phyloP scores from a whole-genome alignment of 2,113 vertebrate species.

The Oryzias curvinotus region DNA sequence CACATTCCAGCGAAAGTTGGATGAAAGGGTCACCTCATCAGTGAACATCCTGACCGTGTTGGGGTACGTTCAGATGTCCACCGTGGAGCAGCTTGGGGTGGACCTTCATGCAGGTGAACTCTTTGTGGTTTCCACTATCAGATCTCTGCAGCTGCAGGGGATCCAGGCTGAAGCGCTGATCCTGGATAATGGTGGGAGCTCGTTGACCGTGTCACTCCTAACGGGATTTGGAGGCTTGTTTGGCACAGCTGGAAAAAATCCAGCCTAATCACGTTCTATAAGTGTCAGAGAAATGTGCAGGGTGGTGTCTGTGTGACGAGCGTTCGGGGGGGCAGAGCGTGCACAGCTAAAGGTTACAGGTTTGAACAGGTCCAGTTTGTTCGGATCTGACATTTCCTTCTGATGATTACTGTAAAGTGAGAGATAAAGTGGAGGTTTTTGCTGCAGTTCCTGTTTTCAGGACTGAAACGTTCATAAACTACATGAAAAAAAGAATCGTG shows the following conservation, averaged over 20 bases:
- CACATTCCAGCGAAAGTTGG: too few species aligned
- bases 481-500: not conserved
- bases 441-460: conserved; percentile 6
- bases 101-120: too few species aligned
- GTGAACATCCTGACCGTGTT: too few species aligned
- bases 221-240: conserved; percentile 39
- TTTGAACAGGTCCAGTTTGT: conserved; percentile 42
- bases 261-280: conserved; percentile 51
- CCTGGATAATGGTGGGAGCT: conserved; percentile 10
- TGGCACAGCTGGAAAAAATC: conserved; percentile 34
- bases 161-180: not conserved
- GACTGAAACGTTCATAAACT: not conserved
- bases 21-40: too few species aligned
- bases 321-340: conserved; percentile 3
- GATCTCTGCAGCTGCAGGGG: too few species aligned
- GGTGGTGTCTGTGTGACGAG: conserved; percentile 16
- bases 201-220: conserved; percentile 23
- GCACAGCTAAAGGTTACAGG: conserved; percentile 54
- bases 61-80: too few species aligned
- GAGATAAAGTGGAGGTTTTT: conserved; percentile 55
- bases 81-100: too few species aligned
- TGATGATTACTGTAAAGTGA: conserved; percentile 46
- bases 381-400: conserved; percentile 64
- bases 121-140: too few species aligned
- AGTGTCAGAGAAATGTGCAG: conserved; percentile 58